These are phyloP conservation scores for Toxonevra muliebris DNA, from an alignment of 2,888 invertebrate species.

Conservation along the genomic window DNA sequence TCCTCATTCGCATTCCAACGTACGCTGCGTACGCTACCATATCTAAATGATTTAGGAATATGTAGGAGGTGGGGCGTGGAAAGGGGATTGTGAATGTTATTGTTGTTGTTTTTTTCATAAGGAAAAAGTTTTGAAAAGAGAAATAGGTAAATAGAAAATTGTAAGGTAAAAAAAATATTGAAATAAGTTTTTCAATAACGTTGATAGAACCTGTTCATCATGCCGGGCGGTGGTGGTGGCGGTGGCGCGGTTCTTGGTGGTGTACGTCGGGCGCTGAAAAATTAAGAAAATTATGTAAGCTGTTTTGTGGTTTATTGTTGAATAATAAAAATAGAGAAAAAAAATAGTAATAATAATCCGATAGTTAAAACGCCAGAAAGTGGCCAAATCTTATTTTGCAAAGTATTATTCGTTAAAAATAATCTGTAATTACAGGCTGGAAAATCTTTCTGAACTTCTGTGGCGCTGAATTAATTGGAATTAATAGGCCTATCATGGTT, in stretches of 20 bases:
- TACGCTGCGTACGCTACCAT: conserved; percentile 57
- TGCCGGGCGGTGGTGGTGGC: conserved; percentile 59
- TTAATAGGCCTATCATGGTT: no score
- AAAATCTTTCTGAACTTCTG: no score
- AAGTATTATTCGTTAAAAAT: no score
- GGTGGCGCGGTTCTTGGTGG: conserved; percentile 61
- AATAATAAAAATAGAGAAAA: no score
- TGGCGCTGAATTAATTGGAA: no score
- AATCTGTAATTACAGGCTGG: no score
- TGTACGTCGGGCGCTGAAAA: conserved; percentile 58
- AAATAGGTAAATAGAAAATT: conserved; percentile 19
- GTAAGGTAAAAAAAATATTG: conserved; percentile 29
- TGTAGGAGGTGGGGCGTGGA: conserved; percentile 5
- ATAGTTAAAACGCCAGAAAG: no score
- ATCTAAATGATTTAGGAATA: conserved; percentile 44
- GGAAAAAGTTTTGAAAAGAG: conserved; percentile 8
- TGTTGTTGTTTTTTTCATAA: conserved; percentile 9
- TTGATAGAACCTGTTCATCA: conserved; percentile 61
- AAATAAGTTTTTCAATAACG: conserved; percentile 51
- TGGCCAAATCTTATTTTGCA: no score
- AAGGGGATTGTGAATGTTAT: conserved; percentile 18
- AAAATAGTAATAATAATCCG: no score
- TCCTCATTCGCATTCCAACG: conserved; percentile 60
- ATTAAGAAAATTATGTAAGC: background rate
- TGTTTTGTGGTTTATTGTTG: no score